Base-by-base conservation (phyloP, 2,888 invertebrate genomes). In the Stegophylla sp. region DNA sequence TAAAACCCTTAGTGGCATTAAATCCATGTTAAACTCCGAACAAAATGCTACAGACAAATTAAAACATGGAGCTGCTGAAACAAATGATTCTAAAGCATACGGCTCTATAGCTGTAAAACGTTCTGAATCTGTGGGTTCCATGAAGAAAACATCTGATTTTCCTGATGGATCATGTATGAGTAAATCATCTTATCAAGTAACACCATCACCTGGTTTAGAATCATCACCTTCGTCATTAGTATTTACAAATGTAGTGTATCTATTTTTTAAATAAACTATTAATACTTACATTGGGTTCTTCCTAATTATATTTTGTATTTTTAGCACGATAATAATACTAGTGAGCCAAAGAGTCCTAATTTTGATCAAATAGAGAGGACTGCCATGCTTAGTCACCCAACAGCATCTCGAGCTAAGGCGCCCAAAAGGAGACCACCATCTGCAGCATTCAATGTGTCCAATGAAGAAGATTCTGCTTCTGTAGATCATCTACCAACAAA, bases 341-440 rank as follows among this genome's bases (percentile, higher is more conserved):
- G 45, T 51, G 79, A 79, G 28, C 34, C 61, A 2, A 79, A 79
- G 41, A 79, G 79, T 79, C 79, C 82, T 67, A 82, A 83, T 75
- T 82, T 83, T 26, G 82, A 82, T 69, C 51, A 53, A 45, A 82
- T 83, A n/a, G 71, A 81, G 23, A 76, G 83, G 63, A 59, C 83
- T 10, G 83, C 81, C 28, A 63, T 82, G 84, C 85, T 89, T 63
- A 87, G 87, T 61, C 89, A 89, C 84, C 86, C 88, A 45, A 89
- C 89, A 61, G 88, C 88, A 26, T 87, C 87, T 23, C 86, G 91
- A 84, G 91, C 90, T 17, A 91, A 90, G 87, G 91, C 91, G 83
- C 92, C 92, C 51, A 88, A 89, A 82, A 87, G 91, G 84, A 88
- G 92, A 85, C 90, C 90, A n/a, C 92, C 92, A 3, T 90, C 91